phyloP scores from a whole-genome alignment of 2,888 invertebrate species.

The Nomada lathburiana region DNA sequence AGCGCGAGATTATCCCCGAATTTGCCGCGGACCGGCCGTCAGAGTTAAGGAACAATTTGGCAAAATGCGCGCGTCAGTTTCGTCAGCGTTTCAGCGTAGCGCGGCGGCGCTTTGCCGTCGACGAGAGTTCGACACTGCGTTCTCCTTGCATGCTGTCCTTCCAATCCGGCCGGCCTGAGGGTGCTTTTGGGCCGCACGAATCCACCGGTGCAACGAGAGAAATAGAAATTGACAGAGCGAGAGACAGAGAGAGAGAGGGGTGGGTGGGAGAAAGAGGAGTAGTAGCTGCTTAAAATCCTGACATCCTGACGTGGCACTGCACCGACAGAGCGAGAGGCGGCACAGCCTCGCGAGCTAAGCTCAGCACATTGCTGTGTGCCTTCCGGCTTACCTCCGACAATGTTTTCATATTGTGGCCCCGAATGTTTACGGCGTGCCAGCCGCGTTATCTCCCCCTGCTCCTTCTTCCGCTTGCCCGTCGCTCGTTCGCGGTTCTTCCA shows the following conservation, averaged over 20 bases:
- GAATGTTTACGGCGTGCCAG: conserved; percentile 64
- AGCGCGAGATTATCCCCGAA: conserved; percentile 57
- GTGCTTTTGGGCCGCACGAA: conserved; percentile 66
- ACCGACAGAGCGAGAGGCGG: conserved; percentile 61
- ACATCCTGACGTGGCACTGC: conserved; percentile 82
- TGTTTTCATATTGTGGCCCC: conserved; percentile 82
- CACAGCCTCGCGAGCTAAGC: conserved; percentile 74
- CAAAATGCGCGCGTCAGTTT: conserved; percentile 66
- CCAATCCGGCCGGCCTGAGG: conserved; percentile 50
- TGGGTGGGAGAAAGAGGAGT: neutral
- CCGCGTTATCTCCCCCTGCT: conserved; percentile 60
- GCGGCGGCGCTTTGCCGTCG: conserved; percentile 6
- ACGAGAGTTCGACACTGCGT: conserved; percentile 22
- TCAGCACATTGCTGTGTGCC: conserved; percentile 84
- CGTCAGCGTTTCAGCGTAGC: conserved; percentile 52
- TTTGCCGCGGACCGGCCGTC: conserved; percentile 31
- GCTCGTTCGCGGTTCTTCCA: conserved; percentile 46
- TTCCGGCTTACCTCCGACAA: conserved; percentile 81
- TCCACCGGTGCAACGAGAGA: conserved; percentile 54
- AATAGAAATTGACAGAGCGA: no score
- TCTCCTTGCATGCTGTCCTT: conserved; percentile 58
- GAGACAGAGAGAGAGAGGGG: neutral
- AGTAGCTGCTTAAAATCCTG: conserved; percentile 75
- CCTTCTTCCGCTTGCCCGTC: conserved; percentile 22
- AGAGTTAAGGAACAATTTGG: conserved; percentile 54